These are phyloP conservation scores for Rhinolophus sinicus DNA, from an alignment of 2,113 vertebrate species.

Conservation along the genomic window DNA sequence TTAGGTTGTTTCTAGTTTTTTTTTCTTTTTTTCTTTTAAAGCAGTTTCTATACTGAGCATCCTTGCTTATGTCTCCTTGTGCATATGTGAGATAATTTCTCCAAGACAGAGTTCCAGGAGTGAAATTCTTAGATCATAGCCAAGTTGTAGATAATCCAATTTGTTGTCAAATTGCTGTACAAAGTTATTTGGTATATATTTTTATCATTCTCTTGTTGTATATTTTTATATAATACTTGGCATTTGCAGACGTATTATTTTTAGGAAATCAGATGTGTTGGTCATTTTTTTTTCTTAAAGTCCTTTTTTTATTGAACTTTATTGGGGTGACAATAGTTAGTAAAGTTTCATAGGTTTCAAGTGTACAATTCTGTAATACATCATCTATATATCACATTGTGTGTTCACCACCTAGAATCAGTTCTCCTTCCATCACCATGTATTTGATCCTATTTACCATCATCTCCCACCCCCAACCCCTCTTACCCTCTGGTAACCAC, in stretches of 20 bases:
- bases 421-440: no score
- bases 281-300: no score
- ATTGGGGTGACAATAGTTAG: no score
- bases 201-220: neutral
- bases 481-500: no score
- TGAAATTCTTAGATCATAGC: neutral
- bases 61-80: neutral
- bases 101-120: neutral
- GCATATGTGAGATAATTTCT: neutral
- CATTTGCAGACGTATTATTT: neutral
- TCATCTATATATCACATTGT: no score
- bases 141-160: neutral
- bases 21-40: neutral
- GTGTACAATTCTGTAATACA: no score
- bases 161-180: neutral
- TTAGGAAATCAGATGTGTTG: neutral
- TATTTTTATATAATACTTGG: neutral
- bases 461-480: no score
- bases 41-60: neutral
- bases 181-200: neutral
- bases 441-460: no score
- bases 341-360: no score
- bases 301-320: no score
- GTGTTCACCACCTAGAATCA: no score
- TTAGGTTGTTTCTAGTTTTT: neutral